Evolutionary conservation across 2,888 invertebrate species (phyloP).

Genomic region (Sisyra terminalis): DNA sequence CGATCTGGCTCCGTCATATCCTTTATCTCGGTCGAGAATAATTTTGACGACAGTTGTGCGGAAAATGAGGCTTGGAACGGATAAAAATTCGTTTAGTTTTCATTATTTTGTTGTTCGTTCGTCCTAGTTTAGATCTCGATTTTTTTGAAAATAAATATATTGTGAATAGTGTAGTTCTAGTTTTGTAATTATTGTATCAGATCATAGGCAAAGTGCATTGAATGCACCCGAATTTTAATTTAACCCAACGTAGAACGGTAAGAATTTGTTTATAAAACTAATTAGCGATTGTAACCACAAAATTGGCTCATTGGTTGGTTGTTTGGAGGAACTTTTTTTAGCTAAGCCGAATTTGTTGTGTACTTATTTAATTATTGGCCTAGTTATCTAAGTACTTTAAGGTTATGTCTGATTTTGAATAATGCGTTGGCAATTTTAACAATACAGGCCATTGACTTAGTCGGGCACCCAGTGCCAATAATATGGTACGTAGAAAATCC

Average conservation of each 20-base stretch:
- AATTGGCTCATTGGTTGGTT: too few relatives aligned
- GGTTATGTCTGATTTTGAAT: too few relatives aligned
- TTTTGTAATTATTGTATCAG: background rate
- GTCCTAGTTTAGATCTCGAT: slow-evolving; percentile 19
- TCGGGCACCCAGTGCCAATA: too few relatives aligned
- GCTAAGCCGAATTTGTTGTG: too few relatives aligned
- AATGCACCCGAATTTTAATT: background rate
- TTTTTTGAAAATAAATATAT: background rate
- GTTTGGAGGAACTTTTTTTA: too few relatives aligned
- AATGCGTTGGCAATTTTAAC: too few relatives aligned
- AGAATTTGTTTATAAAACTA: background rate
- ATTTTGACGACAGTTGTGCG: slow-evolving; percentile 26
- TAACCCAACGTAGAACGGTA: background rate
- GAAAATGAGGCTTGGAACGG: slow-evolving; percentile 37
- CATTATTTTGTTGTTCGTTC: slow-evolving; percentile 36
- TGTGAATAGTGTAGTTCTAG: slow-evolving; percentile 5
- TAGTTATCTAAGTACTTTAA: too few relatives aligned
- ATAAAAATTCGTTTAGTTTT: slow-evolving; percentile 38
- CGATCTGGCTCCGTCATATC: slow-evolving; percentile 11
- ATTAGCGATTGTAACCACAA: background rate
- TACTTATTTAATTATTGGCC: too few relatives aligned
- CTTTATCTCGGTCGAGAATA: slow-evolving; percentile 5
- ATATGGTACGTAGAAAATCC: too few relatives aligned
- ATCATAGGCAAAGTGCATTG: background rate
- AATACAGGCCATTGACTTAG: too few relatives aligned